phyloP scores from a whole-genome alignment of 2,888 invertebrate species.

The Lasioglossum lativentre region DNA sequence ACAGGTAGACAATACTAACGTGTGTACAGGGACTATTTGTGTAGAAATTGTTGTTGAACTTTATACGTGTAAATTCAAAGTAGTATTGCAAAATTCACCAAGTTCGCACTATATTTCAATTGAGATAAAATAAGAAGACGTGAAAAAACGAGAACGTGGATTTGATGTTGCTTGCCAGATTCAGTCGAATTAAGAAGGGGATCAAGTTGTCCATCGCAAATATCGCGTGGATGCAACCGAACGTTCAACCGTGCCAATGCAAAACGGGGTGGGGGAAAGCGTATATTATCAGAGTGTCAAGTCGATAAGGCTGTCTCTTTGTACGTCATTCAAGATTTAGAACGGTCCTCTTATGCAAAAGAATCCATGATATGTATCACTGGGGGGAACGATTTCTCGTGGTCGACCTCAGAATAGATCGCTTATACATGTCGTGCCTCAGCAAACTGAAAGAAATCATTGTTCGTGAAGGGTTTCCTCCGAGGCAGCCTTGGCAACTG shows the following conservation, averaged over 20 bases:
- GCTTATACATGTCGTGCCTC: constrained; percentile 27
- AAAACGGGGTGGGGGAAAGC: background rate
- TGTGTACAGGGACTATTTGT: background rate
- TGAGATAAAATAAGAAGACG: too few relatives aligned
- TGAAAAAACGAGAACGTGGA: background rate
- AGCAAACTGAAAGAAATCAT: constrained; percentile 51
- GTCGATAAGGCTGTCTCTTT: background rate
- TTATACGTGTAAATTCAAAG: background rate
- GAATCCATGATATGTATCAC: constrained; percentile 34
- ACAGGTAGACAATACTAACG: background rate
- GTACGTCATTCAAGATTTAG: constrained; percentile 17
- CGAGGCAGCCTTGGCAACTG: constrained; percentile 37
- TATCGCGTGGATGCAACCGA: background rate
- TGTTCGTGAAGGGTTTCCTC: constrained; percentile 46
- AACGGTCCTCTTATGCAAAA: constrained; percentile 36
- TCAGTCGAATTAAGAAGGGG: background rate
- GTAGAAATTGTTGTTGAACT: background rate
- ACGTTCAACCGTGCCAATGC: background rate
- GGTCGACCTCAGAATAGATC: constrained; percentile 46
- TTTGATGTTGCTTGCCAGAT: background rate
- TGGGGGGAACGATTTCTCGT: constrained; percentile 13
- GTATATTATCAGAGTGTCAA: constrained; percentile 9
- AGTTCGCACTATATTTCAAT: background rate
- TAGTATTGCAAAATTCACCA: background rate
- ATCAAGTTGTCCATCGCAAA: background rate